Percentiles rank a stretch among this genome's conserved stretches.
Evolutionary conservation across 2,797 vertebrate species (phyloP).

Genomic region (Eospalax fontanierii): DNA sequence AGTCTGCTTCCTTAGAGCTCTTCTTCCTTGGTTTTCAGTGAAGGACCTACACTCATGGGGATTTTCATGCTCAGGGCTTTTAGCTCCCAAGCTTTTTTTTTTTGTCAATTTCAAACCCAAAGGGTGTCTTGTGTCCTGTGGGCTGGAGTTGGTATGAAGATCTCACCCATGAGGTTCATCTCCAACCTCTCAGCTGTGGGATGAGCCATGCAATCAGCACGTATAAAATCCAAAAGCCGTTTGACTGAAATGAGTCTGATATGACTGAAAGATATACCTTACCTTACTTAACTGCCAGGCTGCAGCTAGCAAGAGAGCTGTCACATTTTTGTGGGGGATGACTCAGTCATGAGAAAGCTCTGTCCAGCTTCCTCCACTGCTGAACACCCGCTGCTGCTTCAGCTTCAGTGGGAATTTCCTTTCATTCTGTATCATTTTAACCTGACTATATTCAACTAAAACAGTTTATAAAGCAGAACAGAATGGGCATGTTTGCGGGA

Average conservation of each 20-base stretch:
- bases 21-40: neutral
- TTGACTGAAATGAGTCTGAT: conserved; percentile 41
- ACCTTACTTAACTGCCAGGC: neutral
- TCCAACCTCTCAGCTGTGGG: neutral
- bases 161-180: neutral
- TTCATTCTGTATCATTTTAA: neutral
- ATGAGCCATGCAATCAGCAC: neutral
- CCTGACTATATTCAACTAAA: neutral
- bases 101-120: neutral
- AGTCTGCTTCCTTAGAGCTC: neutral
- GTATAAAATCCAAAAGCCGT: conserved; percentile 17
- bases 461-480: neutral
- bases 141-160: neutral
- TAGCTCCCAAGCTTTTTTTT: neutral
- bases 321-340: neutral
- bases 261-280: neutral
- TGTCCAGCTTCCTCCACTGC: neutral
- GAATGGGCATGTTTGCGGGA: neutral
- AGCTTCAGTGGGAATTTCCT: neutral
- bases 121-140: neutral
- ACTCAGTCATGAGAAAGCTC: neutral
- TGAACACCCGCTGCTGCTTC: neutral
- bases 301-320: neutral
- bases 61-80: conserved; percentile 7
- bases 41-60: neutral